A percentile compares a stretch with the other conserved stretches of the same genome.
phyloP scores from a whole-genome alignment of 2,113 vertebrate genomes.

The Hymenochirus boettgeri region DNA sequence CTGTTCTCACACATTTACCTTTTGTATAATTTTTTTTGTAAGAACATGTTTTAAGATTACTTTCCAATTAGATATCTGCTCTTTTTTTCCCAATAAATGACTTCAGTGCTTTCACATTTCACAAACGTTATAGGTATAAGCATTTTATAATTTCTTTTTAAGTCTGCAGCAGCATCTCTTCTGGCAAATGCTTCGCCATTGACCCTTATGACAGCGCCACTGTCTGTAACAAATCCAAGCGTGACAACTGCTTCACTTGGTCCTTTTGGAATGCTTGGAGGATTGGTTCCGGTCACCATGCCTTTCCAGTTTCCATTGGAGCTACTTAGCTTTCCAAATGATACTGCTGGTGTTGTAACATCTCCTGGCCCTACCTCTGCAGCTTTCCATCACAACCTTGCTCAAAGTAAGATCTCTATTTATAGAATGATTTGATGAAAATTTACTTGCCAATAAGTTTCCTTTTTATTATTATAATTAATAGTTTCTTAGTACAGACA shows the following conservation, averaged over 20 bases:
- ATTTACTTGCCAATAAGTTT: too few relatives aligned
- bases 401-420: slow-evolving; percentile 66
- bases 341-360: slow-evolving; percentile 72
- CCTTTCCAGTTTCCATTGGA: slow-evolving; percentile 93
- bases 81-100: too few relatives aligned
- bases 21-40: too few relatives aligned
- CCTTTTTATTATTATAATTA: too few relatives aligned
- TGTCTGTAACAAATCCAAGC: slow-evolving; percentile 78
- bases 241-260: slow-evolving; percentile 59
- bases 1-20: too few relatives aligned
- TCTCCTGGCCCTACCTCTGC: slow-evolving; percentile 81
- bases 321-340: slow-evolving; percentile 79
- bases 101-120: too few relatives aligned
- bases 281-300: slow-evolving; percentile 91
- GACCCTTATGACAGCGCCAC: slow-evolving; percentile 80
- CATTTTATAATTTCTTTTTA: slow-evolving; percentile 43
- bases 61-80: too few relatives aligned
- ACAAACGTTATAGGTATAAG: too few relatives aligned
- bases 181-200: slow-evolving; percentile 76
- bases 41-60: too few relatives aligned
- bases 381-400: slow-evolving; percentile 73
- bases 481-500: too few relatives aligned
- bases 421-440: too few relatives aligned
- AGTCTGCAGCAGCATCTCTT: slow-evolving; percentile 84
- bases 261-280: slow-evolving; percentile 92